A percentile compares a stretch with the other conserved stretches of the same genome.
These are phyloP conservation scores for Numenius phaeopus DNA, from an alignment of 2,797 vertebrate species.

Conservation along the genomic window DNA sequence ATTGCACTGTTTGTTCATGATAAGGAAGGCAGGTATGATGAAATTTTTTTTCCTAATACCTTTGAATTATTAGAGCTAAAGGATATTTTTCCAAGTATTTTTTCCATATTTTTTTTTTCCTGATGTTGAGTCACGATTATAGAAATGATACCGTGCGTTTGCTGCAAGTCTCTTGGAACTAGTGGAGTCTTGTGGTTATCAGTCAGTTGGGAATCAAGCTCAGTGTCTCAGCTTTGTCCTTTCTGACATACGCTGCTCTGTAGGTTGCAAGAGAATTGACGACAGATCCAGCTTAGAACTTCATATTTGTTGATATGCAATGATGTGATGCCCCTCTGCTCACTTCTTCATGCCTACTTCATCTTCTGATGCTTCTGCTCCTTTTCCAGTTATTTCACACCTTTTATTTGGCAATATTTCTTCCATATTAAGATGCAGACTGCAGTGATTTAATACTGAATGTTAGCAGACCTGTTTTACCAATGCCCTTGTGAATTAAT, in stretches of 20 bases:
- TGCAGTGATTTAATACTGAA: neutral
- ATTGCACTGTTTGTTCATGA: fast-evolving
- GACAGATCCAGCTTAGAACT: neutral
- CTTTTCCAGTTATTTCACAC: neutral
- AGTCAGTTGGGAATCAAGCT: neutral
- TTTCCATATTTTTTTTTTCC: fast-evolving
- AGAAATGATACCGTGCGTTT: neutral
- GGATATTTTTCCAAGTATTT: neutral
- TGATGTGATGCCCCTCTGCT: neutral
- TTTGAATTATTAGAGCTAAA: neutral
- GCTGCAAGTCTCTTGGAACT: neutral
- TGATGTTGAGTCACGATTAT: neutral
- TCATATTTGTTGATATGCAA: neutral
- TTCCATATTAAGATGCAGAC: neutral
- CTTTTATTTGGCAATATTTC: neutral
- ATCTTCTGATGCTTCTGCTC: neutral
- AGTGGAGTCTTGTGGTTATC: neutral
- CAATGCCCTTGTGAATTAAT: neutral
- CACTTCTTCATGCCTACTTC: neutral
- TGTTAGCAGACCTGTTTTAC: neutral
- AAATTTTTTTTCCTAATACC: neutral
- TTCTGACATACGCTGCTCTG: neutral
- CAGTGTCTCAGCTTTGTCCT: neutral
- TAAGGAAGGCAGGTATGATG: neutral
- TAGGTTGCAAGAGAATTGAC: neutral